Percentiles rank a stretch among this genome's conserved stretches.
Conservation (phyloP, 1,140 invertebrate genomes). For the Popillia japonica region DNA sequence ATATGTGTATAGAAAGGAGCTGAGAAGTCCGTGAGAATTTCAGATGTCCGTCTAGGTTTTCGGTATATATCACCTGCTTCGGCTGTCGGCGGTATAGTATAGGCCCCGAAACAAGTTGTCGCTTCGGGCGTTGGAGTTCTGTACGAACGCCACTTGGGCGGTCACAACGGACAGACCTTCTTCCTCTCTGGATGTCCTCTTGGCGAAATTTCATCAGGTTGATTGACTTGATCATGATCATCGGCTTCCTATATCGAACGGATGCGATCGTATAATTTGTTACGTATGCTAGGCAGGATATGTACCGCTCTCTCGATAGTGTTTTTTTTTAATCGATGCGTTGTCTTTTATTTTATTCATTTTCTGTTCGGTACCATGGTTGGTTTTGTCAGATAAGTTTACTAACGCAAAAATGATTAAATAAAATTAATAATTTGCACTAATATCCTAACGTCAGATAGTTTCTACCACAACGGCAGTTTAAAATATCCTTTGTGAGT, state of each 20-base stretch:
- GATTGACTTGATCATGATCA: conserved; percentile 10
- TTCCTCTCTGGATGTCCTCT: neutral
- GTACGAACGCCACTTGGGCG: neutral
- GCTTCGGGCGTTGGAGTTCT: neutral
- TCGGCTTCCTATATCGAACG: neutral
- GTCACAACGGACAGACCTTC: neutral
- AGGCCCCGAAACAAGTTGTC: neutral
- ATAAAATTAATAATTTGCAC: too few species aligned
- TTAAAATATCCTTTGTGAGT: neutral
- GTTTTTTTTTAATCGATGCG: neutral
- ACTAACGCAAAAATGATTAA: too few species aligned
- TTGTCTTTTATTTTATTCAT: neutral
- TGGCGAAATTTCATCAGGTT: neutral
- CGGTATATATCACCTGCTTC: conserved; percentile 25
- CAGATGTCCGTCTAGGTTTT: conserved; percentile 25
- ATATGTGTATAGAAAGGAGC: neutral
- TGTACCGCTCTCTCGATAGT: neutral
- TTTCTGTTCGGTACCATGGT: neutral
- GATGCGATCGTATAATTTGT: neutral
- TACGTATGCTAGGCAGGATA: neutral
- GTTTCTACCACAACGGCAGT: too few species aligned
- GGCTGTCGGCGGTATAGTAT: neutral
- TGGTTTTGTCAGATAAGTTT: neutral
- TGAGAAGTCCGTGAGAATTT: conserved; percentile 27
- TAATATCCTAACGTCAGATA: too few species aligned